Evolutionary conservation across 37 sponge, comb jelly and placozoan genomes (phyloP), one percentile per base, ranked within the genome.

Genomic region (Tethya wilhelma): DNA sequence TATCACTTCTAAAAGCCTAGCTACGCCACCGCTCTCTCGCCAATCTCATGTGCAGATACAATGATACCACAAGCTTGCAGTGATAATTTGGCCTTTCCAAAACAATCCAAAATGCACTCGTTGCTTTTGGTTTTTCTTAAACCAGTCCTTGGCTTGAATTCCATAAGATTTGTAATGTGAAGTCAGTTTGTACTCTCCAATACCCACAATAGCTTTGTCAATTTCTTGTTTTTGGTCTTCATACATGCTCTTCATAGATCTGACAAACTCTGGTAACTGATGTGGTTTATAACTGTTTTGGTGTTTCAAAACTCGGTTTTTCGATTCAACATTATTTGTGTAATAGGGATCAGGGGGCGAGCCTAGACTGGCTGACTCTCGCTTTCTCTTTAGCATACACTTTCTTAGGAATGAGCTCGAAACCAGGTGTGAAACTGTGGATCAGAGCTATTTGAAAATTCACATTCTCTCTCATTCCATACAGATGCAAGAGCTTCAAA

Each of bases 271-370:
- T 45, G 74, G 49, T 14, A 73, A 14, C 34, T 73, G 37, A 14
- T 73, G 74, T 37, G 28, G 28, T 12, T 45, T 44, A 34, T 33
- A 73, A 45, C 34, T 46, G 14, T 9, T 73, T n/a, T 49, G 74
- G 56, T 53, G 32, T 7, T 73, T 73, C 55, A 73, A 7, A 53
- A 73, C 9, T 53, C 74, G 46, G 74, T 73, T 73, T 37, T 53
- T 73, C 53, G 74, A 73, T 45, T 73, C 74, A 1, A 73, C 74
- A 65, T n/a, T n/a, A n/a, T n/a, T n/a, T n/a, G n/a, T n/a, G n/a
- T 68, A 68, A 23, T 68, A 68, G 69, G 69, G 42, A 39, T 68
- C 42, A 68, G 69, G 69, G 19, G 69, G 69, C 12, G 42, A 39
- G 41, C 69, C 69, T n/a, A 62, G 29, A 62, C 64, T 25, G 29